phyloP scores from a whole-genome alignment of 2,113 vertebrate genomes.

The Plecotus auritus region DNA sequence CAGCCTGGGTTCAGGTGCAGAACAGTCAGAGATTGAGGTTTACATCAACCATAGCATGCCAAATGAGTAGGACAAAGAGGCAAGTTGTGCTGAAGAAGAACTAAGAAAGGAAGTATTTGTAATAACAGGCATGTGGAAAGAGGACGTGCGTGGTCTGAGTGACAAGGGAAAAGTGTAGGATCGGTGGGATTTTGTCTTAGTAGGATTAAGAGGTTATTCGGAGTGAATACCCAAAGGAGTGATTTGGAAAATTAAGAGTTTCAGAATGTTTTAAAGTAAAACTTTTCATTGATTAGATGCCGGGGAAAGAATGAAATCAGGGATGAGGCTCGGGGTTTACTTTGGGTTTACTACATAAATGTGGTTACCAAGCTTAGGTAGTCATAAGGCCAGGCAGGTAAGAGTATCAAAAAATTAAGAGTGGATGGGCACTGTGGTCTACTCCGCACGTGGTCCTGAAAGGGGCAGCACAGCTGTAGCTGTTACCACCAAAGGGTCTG shows the following conservation, averaged over 20 bases:
- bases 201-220: background rate
- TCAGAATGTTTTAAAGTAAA: background rate
- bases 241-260: background rate
- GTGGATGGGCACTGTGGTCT: too few relatives aligned
- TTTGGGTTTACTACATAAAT: background rate
- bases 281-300: background rate
- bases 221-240: background rate
- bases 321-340: background rate
- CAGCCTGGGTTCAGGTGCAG: background rate
- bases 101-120: background rate
- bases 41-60: background rate
- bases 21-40: background rate
- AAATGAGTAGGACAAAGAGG: background rate
- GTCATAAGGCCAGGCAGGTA: background rate
- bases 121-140: background rate
- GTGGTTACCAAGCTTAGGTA: background rate
- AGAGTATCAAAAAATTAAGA: background rate
- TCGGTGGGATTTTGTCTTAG: background rate
- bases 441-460: background rate
- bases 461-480: background rate
- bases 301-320: background rate
- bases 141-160: fast-evolving
- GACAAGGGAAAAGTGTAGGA: background rate
- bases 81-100: background rate
- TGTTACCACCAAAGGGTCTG: too few relatives aligned